Evolutionary conservation across 37 sponge, comb jelly and placozoan genomes (phyloP).

Genomic region (Halisarca cf. caerulea): DNA sequence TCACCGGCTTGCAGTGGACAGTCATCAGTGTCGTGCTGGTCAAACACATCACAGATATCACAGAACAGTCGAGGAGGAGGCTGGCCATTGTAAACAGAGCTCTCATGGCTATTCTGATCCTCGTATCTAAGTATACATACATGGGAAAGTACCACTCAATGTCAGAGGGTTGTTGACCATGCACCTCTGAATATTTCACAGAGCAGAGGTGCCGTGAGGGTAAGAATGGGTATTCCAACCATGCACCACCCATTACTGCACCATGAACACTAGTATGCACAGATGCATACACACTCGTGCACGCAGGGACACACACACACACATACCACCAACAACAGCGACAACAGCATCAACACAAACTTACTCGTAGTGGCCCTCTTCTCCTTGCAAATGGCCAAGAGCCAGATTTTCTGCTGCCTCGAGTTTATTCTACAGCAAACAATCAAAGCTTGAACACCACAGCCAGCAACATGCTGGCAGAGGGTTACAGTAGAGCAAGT

Average conservation of each 20-base stretch:
- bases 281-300: background rate
- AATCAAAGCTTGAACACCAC: background rate
- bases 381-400: background rate
- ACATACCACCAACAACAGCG: background rate
- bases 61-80: slow-evolving; percentile 92
- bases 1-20: slow-evolving; percentile 66
- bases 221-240: no score
- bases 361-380: slow-evolving; percentile 5
- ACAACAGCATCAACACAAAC: background rate
- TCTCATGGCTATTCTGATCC: slow-evolving; percentile 1
- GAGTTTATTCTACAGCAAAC: background rate
- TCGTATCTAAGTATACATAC: background rate
- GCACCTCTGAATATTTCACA: no score
- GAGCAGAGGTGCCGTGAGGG: background rate
- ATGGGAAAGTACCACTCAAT: no score
- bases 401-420: slow-evolving; percentile 5
- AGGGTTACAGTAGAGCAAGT: background rate
- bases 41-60: slow-evolving; percentile 97
- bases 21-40: slow-evolving; percentile 93
- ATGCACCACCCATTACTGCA: no score
- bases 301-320: background rate
- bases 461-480: background rate
- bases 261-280: no score
- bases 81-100: background rate
- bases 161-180: no score